Evolutionary conservation across 2,113 vertebrate genomes (phyloP), one percentile per base, ranked within the genome.

Genomic region (Gobius niger): DNA sequence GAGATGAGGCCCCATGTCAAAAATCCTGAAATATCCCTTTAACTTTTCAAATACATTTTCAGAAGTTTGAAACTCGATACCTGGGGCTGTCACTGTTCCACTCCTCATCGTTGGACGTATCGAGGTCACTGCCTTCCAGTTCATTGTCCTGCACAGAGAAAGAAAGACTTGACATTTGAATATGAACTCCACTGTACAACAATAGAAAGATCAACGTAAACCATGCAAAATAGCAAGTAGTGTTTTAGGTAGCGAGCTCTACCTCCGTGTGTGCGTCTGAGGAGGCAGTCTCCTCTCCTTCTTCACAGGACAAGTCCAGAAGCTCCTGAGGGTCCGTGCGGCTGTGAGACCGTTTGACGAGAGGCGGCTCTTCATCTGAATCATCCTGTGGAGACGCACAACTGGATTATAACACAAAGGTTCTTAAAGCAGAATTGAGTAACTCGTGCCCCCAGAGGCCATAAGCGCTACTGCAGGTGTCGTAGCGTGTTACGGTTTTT

Each of bases 81-180:
- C 95, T 97, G 10, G 95, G 94, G 72, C 92, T 94, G 75, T 95
- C 96, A 88, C 94, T 98, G 44, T 88, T 95, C 96, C 97, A 99
- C 61, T 99, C 95, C 54, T 96, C 95, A 56, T 96, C 94, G 67
- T 93, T 93, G 18, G 95, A 95, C 0, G 93, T 95, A 44, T 92
- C 88, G 76, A 86, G 90, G 16, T 95, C 96, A 86, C 93, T 97
- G 62, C 94, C 94, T 24, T 94, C 93, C 51, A 91, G 47, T 7
- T 94, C 94, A 68, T 92, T 92, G 56, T 96, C 95, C 97, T 99
- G 65, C 52, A 79, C 51, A 81, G 3, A 77, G 54, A 40, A 41
- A 14, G 15, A 68, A 51, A 68, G 42, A 0, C 14, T 34, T 34
- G 24, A 34, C 24, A 34, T 34, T 34, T 34, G 1, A 3, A 34